These are phyloP conservation scores for Athetis lepigone DNA, from an alignment of 2,888 invertebrate species.

Conservation along the genomic window DNA sequence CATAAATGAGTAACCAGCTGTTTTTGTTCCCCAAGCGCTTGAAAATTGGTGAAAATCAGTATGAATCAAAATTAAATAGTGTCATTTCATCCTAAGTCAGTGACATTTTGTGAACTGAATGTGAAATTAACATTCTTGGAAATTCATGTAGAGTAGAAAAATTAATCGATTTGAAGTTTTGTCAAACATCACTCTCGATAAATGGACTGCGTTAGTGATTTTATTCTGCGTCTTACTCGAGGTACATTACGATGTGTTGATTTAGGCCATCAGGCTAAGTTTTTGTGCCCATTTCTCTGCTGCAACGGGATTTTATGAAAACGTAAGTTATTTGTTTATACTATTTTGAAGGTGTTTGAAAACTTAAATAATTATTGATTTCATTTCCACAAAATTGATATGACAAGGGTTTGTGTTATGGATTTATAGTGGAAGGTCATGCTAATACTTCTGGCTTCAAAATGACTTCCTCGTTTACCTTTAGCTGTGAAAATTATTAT, in stretches of 20 bases:
- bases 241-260: conserved; percentile 74
- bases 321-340: conserved; percentile 65
- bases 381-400: conserved; percentile 34
- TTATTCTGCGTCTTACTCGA: conserved; percentile 82
- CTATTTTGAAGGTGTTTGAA: conserved; percentile 18
- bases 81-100: conserved; percentile 76
- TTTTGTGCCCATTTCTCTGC: conserved; percentile 64
- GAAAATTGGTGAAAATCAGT: conserved; percentile 81
- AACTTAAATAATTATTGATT: conserved; percentile 64
- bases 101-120: conserved; percentile 80
- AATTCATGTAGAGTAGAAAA: conserved; percentile 72
- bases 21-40: conserved; percentile 83
- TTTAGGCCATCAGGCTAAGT: conserved; percentile 75
- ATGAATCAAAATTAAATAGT: conserved; percentile 88
- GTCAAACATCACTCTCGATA: conserved; percentile 80
- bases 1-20: conserved; percentile 85
- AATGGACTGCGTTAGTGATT: conserved; percentile 79
- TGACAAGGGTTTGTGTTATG: conserved; percentile 34
- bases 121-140: conserved; percentile 72
- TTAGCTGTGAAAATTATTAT: conserved; percentile 23
- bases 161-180: conserved; percentile 83
- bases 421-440: conserved; percentile 69
- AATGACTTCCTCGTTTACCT: conserved; percentile 59
- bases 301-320: conserved; percentile 49
- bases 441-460: conserved; percentile 65